Evolutionary conservation across 2,888 invertebrate species (phyloP).

Genomic region (Priocnemis perturbator): DNA sequence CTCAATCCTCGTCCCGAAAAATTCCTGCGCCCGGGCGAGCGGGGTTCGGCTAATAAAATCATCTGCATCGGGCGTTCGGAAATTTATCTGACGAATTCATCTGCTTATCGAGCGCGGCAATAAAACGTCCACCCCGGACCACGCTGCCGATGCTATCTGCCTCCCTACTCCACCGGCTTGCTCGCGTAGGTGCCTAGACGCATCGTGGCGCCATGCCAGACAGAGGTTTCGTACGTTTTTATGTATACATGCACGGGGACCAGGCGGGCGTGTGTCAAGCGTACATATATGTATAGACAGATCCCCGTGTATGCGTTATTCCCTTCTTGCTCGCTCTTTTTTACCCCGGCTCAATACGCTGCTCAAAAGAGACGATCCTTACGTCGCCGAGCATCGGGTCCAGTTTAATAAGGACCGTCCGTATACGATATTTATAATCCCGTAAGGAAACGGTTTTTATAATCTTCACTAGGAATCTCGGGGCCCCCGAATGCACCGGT

Average conservation of each 20-base stretch:
- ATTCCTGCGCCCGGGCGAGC: constrained; percentile 38
- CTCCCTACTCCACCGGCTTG: constrained; percentile 28
- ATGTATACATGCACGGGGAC: constrained; percentile 5
- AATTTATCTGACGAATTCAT: constrained; percentile 73
- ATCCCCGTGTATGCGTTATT: constrained; percentile 5
- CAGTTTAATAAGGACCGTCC: constrained; percentile 51
- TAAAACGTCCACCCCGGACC: constrained; percentile 58
- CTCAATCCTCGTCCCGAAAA: constrained; percentile 50
- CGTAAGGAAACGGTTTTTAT: constrained; percentile 50
- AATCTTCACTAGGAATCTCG: constrained; percentile 54
- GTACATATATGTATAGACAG: constrained; percentile 3
- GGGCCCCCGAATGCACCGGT: constrained; percentile 19
- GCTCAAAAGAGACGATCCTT: constrained; percentile 27
- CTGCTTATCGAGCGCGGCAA: constrained; percentile 70
- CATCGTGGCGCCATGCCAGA: constrained; percentile 60
- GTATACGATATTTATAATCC: constrained; percentile 54
- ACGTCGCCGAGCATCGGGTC: constrained; percentile 31
- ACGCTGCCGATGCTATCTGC: constrained; percentile 66
- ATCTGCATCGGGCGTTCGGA: constrained; percentile 57
- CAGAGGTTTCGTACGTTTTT: constrained; percentile 27
- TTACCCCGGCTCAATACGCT: constrained; percentile 38
- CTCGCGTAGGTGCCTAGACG: constrained; percentile 54
- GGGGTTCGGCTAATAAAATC: constrained; percentile 64
- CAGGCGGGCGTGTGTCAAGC: neutral
- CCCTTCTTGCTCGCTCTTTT: constrained; percentile 43